Evolutionary conservation across 2,888 invertebrate genomes (phyloP), one percentile per base, ranked within the genome.

Genomic region (Habrosyne pyritoides): DNA sequence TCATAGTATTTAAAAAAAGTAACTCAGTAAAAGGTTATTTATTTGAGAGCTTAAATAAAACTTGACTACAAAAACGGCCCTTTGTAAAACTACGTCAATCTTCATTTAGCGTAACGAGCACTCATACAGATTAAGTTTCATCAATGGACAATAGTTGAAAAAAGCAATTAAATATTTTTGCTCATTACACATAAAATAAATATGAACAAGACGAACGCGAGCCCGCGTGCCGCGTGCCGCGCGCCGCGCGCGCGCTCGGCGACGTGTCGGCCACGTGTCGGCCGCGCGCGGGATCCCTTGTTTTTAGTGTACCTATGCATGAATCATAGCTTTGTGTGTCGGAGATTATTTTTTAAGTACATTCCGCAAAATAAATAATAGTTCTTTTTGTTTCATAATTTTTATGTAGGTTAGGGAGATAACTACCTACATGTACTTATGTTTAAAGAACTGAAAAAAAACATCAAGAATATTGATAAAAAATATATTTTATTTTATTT

Each of bases 111-210:
- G 71, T 75, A 83, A 78, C 79, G 71, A 83, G 69, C 77, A 77
- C 79, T 81, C 71, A 21, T 71, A 54, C 56, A 81, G 81, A 86
- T 87, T 83, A 87, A 60, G 55, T 67, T 69, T 69, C 67, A 64
- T 59, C 66, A 42, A 14, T 18, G 42, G 18, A 77, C 77, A 81
- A 79, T 71, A 67, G 67, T 64, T 69, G 71, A 67, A 69, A 73
- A 65, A 67, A 73, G 83, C 85, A 87, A 89, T 89, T 88, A 88
- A 77, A 77, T 70, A 81, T 86, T 87, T 83, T 84, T 82, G 75
- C 81, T 83, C 81, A 79, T 87, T 85, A 81, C 66, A 69, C 67
- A 70, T 71, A 78, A 75, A 81, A 78, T 73, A 75, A 62, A 73
- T 71, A 71, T 64, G 74, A 71, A 69, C 53, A 12, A 42, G 36